phyloP scores from a whole-genome alignment of 2,888 invertebrate genomes.

The Luperina testacea region DNA sequence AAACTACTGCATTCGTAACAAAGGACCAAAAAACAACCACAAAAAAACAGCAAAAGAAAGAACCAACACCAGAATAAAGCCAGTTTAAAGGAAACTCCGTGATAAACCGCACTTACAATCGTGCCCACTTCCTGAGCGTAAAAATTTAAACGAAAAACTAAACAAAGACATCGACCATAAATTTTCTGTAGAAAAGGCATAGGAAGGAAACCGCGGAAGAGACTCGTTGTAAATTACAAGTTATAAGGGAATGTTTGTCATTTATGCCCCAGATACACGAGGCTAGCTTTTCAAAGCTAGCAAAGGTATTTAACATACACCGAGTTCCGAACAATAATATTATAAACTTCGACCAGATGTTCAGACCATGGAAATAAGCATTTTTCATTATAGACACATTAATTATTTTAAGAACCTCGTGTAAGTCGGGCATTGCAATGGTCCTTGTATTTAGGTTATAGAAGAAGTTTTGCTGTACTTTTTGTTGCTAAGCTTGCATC shows the following conservation, averaged over 20 bases:
- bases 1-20: background rate
- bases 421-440: background rate
- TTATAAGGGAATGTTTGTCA: constrained; percentile 39
- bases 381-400: too few relatives aligned
- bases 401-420: too few relatives aligned
- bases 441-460: constrained; percentile 39
- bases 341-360: too few relatives aligned
- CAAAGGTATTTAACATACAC: too few relatives aligned
- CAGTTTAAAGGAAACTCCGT: constrained; percentile 42
- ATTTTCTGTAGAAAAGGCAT: constrained; percentile 47
- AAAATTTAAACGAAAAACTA: constrained; percentile 56
- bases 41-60: constrained; percentile 7
- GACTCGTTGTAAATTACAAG: constrained; percentile 56
- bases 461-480: constrained; percentile 29
- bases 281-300: background rate
- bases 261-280: constrained; percentile 14
- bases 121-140: constrained; percentile 40
- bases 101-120: constrained; percentile 42
- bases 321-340: too few relatives aligned
- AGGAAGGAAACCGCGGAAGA: constrained; percentile 62
- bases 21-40: constrained; percentile 2
- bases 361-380: too few relatives aligned
- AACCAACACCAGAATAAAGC: constrained; percentile 19
- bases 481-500: constrained; percentile 35
- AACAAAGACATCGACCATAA: constrained; percentile 59